These are phyloP conservation scores for Microchrysa polita DNA, from an alignment of 2,888 invertebrate genomes.

Conservation along the genomic window DNA sequence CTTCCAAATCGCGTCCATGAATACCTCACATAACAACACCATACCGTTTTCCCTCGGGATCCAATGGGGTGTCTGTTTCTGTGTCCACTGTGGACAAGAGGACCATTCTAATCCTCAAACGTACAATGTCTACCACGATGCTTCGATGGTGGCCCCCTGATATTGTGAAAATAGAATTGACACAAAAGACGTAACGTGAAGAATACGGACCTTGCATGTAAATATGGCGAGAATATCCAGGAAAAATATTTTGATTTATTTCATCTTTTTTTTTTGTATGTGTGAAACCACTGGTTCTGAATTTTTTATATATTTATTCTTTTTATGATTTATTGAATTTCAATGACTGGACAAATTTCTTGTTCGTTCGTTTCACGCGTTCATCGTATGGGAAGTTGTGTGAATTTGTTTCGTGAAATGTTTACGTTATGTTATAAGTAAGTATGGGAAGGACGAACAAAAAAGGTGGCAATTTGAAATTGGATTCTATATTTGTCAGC, in stretches of 20 bases:
- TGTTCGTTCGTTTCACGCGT: background rate
- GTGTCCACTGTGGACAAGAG: conserved; percentile 18
- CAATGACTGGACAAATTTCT: conserved; percentile 38
- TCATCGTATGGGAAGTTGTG: conserved; percentile 16
- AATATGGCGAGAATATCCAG: conserved; percentile 13
- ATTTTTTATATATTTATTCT: conserved; percentile 1
- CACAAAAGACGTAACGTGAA: conserved; percentile 17
- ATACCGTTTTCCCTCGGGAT: conserved; percentile 29
- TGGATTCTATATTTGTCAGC: conserved; percentile 21
- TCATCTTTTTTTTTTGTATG: background rate
- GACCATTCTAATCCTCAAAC: background rate
- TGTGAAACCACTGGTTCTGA: conserved; percentile 17
- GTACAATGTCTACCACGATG: conserved; percentile 2
- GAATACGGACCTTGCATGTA: conserved; percentile 31
- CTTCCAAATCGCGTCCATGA: conserved; percentile 33
- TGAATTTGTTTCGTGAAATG: conserved; percentile 18
- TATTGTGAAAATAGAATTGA: conserved; percentile 14
- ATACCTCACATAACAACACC: no score
- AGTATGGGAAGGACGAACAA: conserved; percentile 3
- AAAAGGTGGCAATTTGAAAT: background rate
- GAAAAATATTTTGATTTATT: conserved; percentile 40
- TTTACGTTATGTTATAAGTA: no score
- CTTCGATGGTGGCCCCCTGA: conserved; percentile 19
- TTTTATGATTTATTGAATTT: conserved; percentile 41
- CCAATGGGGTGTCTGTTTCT: conserved; percentile 36